Base-by-base conservation (phyloP, 2,113 vertebrate genomes). In the Bucco capensis region DNA sequence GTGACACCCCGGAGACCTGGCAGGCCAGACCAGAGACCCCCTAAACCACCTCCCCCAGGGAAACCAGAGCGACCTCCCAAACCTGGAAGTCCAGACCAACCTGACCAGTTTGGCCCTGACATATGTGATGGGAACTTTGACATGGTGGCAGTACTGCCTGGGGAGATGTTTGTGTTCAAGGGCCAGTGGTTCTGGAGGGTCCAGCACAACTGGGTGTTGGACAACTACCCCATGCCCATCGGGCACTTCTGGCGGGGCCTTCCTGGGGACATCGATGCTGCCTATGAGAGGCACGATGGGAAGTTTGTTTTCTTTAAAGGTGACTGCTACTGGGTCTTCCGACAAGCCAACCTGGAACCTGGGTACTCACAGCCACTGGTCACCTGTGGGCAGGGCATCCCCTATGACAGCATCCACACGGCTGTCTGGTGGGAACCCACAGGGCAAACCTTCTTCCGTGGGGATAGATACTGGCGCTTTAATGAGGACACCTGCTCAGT, bases 131-230 rank as follows among this genome's bases (percentile, higher is more conserved):
- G 99, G 27, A 98, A 99, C 97, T 99, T 99, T 0, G 99, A 99
- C 96, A 98, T 98, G 0, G 98, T 99, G 72, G 98, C 99, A 0
- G 96, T 99, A 97, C 98, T 99, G 72, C 97, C 99, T 5, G 99
- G 99, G 92, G 99, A 99, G 94, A 99, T 99, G 99, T 99, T 99
- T 85, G 98, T 99, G 37, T 99, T 99, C 93, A 99, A 99, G 99
- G 99, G 98, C 77, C 97, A 96, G 64, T 99, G 99, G 99, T 99
- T 99, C 96, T 99, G 99, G 99, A 97, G 99, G 42, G 99, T 99
- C 17, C 97, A 98, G 42, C 97, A 99, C 91, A 99, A 99, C 96
- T 98, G 98, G 1, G 99, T 99, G 78, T 96, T 99, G 89, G 99
- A 99, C 95, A 99, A 99, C 93, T 99, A 99, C 73, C 99, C 99